Evolutionary conservation across 2,797 vertebrate genomes (phyloP), one percentile per base, ranked within the genome.

Genomic region (Urosaurus nigricauda): DNA sequence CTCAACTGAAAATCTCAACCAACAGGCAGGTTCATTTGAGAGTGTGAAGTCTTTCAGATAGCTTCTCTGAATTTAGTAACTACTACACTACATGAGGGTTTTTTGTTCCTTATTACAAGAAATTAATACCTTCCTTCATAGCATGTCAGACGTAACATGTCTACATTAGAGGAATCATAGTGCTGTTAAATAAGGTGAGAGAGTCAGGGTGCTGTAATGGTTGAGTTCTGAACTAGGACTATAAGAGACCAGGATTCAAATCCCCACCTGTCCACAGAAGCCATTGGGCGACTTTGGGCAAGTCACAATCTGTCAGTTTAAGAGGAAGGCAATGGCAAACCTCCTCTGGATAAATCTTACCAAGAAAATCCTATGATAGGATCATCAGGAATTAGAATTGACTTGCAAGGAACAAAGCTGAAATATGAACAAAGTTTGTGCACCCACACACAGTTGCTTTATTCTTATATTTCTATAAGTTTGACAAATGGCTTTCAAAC

Each of bases 101-200:
- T n/a, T n/a, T 91, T 85, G 90, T 90, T 93, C 19, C 37, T 94
- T 87, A 71, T 82, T 89, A 60, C 85, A 87, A 91, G 70, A 89
- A 85, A 75, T 92, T 79, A 82, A 21, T 71, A 56, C 9, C 29
- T 0, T 1, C 47, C 65, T 89, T 60, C 0, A 58, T 83, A 78
- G 2, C 7, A 8, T 12, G 0, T 13, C 14, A 43, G 60, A 51
- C 19, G 26, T 0, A 16, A 8, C 73, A 26, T 0, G 0, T 4
- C 88, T 65, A 51, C 79, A 63, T 11, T 17, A 70, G 0, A n/a
- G 32, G 14, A 6, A 79, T 17, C 3, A n/a, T 79, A 73, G 16
- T 7, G 65, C 60, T 82, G 35, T 14, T 82, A 37, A 74, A 74
- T 74, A 74, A 35, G 35, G 17, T 35, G 19, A 37, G 35, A 73